A percentile compares a stretch with the other conserved stretches of the same genome.
Evolutionary conservation across 2,888 invertebrate genomes (phyloP).

Genomic region (Synergus japonicus): DNA sequence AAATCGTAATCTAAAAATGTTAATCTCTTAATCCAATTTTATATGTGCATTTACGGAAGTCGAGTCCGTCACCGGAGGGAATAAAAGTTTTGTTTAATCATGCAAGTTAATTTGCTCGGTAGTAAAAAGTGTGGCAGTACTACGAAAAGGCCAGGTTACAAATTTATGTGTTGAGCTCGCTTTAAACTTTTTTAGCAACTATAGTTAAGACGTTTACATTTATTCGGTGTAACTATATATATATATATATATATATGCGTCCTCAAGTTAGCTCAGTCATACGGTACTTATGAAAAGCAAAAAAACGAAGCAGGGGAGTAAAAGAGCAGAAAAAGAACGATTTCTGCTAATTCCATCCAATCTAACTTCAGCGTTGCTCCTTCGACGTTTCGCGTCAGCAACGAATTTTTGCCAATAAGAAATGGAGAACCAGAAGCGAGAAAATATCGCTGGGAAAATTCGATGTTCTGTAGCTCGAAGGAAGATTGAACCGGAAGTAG

Average conservation of each 20-base stretch:
- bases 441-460: background rate
- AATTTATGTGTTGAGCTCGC: conserved; percentile 12
- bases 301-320: background rate
- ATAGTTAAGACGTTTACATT: conserved; percentile 8
- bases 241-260: background rate
- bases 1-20: no score
- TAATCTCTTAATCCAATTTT: background rate
- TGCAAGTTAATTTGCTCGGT: conserved; percentile 8
- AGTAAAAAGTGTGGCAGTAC: conserved; percentile 13
- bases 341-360: conserved; percentile 63
- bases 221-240: background rate
- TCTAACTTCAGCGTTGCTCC: conserved; percentile 63
- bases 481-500: conserved; percentile 27
- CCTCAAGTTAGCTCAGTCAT: conserved; percentile 8
- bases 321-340: background rate
- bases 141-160: conserved; percentile 6
- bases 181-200: conserved; percentile 28
- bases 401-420: conserved; percentile 55
- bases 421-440: conserved; percentile 34
- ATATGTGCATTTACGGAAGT: conserved; percentile 10
- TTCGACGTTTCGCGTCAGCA: conserved; percentile 60
- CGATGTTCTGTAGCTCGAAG: background rate
- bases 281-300: background rate
- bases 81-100: conserved; percentile 28
- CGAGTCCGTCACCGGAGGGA: background rate